Conservation (phyloP, 2,113 vertebrate species). For the Ginglymostoma cirratum region DNA sequence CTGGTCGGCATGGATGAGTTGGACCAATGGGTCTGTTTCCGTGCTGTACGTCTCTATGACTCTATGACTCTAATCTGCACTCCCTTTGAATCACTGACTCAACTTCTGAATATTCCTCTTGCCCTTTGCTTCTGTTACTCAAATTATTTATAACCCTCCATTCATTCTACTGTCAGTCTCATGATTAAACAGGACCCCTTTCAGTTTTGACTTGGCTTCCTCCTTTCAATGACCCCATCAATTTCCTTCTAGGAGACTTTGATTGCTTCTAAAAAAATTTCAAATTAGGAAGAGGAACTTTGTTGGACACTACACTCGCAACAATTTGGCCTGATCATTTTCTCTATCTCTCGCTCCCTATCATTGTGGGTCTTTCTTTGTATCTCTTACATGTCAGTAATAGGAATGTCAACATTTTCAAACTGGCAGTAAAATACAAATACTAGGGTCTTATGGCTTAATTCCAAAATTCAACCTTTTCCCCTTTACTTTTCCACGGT, state of each 20-base stretch:
- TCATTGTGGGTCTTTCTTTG: neutral
- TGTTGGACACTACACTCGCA: too few relatives aligned
- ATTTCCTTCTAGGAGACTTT: neutral
- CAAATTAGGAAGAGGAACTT: neutral
- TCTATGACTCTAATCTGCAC: too few relatives aligned
- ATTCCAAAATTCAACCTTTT: neutral
- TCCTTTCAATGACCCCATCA: neutral
- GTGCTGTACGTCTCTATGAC: too few relatives aligned
- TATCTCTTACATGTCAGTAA: neutral
- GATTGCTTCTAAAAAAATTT: neutral
- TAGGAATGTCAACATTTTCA: too few relatives aligned
- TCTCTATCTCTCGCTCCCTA: too few relatives aligned
- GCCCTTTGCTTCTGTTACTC: neutral
- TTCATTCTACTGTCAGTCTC: neutral
- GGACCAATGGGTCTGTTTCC: too few relatives aligned
- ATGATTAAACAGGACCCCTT: neutral
- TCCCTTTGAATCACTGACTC: too few relatives aligned
- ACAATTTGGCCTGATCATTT: too few relatives aligned
- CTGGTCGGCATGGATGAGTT: too few relatives aligned
- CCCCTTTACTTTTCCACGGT: neutral
- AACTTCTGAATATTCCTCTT: too few relatives aligned
- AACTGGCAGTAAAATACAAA: neutral
- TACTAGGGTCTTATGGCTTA: neutral
- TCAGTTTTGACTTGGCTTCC: neutral
- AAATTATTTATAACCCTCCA: neutral